Evolutionary conservation across 2,113 vertebrate genomes (phyloP), one percentile per base, ranked within the genome.

Genomic region (Oncorhynchus clarkii): DNA sequence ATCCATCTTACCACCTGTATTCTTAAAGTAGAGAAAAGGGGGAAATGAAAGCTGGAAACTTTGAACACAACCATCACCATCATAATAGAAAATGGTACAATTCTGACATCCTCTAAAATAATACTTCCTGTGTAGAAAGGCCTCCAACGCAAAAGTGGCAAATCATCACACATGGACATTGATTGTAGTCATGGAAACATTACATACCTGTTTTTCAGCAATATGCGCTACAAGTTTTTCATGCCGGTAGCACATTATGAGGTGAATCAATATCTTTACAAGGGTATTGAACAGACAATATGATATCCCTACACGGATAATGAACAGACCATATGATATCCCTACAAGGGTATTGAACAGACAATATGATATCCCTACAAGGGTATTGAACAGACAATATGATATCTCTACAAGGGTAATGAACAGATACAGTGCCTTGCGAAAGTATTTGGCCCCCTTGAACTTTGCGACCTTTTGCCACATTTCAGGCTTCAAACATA

Each of bases 161-260:
- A 67, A 29, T 31, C 66, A 34, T 16, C 27, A 67, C 66, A 34
- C 27, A 67, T 16, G n/a, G 31, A 31, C 49, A 72, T 14, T 27
- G 27, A 74, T 72, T 71, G 45, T 59, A 72, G 78, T 85, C 84
- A 86, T 88, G 84, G 86, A 75, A 89, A 89, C 84, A 66, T 66
- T 73, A 78, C 83, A 82, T 54, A 54, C 49, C 14, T 67, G 13
- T 75, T 82, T 77, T 68, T 9, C 60, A 78, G 72, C 74, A 39
- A 73, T 24, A 12, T 74, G 83, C 65, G 71, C 76, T 79, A 79
- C 81, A 74, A 80, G 77, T 31, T 11, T 76, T 73, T 78, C 67
- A 73, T 73, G 76, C 81, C 86, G 70, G 60, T 74, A 82, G 75
- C 14, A 57, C 57, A 74, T 77, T 76, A 70, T 70, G 51, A 74